Evolutionary conservation across 2,888 invertebrate genomes (phyloP).

Genomic region (Cataglyphis cursor): DNA sequence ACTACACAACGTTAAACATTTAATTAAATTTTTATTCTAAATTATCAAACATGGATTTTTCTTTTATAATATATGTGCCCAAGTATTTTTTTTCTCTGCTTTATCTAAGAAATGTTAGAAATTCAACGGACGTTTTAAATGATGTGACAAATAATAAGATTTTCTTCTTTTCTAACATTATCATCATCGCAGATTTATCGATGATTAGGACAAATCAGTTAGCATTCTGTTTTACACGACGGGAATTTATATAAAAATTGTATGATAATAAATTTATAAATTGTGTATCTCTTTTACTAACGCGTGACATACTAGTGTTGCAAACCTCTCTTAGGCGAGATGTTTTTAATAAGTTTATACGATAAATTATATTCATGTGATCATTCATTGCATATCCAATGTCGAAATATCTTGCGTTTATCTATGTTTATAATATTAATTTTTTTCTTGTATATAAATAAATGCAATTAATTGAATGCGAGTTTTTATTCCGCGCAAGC

Average conservation of each 20-base stretch:
- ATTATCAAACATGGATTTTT: background rate
- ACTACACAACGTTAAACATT: background rate
- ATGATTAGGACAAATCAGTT: slow-evolving; percentile 42
- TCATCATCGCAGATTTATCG: background rate
- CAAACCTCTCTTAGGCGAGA: slow-evolving; percentile 28
- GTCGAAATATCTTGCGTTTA: slow-evolving; percentile 17
- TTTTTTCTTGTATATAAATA: slow-evolving; percentile 7
- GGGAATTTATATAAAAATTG: slow-evolving; percentile 26
- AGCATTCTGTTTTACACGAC: slow-evolving; percentile 4
- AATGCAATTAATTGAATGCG: slow-evolving; percentile 32
- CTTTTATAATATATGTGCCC: background rate
- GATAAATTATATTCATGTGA: slow-evolving; percentile 18
- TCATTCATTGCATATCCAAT: slow-evolving; percentile 22
- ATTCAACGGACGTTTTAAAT: background rate
- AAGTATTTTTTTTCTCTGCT: background rate
- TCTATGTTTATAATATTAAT: slow-evolving; percentile 9
- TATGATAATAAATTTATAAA: slow-evolving; percentile 43
- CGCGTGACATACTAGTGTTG: slow-evolving; percentile 54
- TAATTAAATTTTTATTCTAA: background rate
- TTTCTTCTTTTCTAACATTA: slow-evolving; percentile 10
- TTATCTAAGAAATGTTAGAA: background rate
- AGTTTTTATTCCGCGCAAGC: background rate
- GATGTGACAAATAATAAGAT: background rate
- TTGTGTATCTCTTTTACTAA: slow-evolving; percentile 31
- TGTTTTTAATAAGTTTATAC: slow-evolving; percentile 28